These are phyloP conservation scores for Athrips mouffetella DNA, from an alignment of 2,888 invertebrate genomes.

Conservation along the genomic window DNA sequence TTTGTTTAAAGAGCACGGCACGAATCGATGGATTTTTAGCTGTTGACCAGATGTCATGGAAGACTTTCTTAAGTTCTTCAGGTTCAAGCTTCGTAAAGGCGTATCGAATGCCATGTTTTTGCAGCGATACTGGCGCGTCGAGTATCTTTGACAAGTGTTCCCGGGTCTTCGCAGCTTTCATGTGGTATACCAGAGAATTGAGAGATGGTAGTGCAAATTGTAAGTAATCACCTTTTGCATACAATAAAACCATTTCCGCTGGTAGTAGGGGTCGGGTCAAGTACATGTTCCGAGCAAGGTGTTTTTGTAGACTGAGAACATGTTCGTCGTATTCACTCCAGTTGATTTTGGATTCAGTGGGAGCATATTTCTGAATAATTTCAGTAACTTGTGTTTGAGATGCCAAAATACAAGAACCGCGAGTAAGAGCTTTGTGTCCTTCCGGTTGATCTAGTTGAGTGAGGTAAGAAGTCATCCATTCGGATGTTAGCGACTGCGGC, in stretches of 20 bases:
- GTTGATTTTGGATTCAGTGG: conserved; percentile 45
- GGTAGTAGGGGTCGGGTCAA: conserved; percentile 48
- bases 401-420: conserved; percentile 44
- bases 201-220: conserved; percentile 53
- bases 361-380: conserved; percentile 46
- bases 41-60: conserved; percentile 40
- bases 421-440: conserved; percentile 41
- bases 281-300: conserved; percentile 49
- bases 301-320: conserved; percentile 42
- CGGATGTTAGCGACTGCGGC: conserved; percentile 38
- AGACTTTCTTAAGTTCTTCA: conserved; percentile 36
- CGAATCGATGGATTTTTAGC: conserved; percentile 44
- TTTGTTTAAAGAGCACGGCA: conserved; percentile 38
- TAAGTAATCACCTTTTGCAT: conserved; percentile 59
- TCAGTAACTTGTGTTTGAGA: conserved; percentile 34
- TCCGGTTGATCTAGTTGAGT: conserved; percentile 32
- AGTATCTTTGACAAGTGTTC: conserved; percentile 38
- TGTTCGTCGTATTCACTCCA: conserved; percentile 43
- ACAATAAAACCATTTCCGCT: conserved; percentile 42
- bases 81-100: conserved; percentile 37
- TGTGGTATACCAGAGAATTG: conserved; percentile 43
- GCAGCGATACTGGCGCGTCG: conserved; percentile 44
- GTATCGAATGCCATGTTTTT: conserved; percentile 45
- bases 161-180: conserved; percentile 34
- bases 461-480: conserved; percentile 39